phyloP scores from a whole-genome alignment of 2,113 vertebrate genomes.

The Gobius niger region DNA sequence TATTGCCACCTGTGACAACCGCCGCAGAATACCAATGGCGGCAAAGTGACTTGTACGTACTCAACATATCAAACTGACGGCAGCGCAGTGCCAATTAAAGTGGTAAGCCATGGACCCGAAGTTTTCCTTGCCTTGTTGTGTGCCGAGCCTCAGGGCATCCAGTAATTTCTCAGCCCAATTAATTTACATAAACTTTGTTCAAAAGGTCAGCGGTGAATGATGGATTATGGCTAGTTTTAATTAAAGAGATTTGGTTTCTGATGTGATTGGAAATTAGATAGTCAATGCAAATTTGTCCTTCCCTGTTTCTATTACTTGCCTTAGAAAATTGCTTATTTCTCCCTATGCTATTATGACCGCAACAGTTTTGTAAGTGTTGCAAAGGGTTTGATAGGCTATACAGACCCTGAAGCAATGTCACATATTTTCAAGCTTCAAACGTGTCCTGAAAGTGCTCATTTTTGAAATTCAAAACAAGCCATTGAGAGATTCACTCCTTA shows the following conservation, averaged over 20 bases:
- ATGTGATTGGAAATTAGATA: slow-evolving; percentile 38
- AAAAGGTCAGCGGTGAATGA: slow-evolving; percentile 67
- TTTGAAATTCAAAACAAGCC: slow-evolving; percentile 3
- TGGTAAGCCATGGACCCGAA: slow-evolving; percentile 21
- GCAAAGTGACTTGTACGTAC: slow-evolving; percentile 23
- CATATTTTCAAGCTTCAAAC: slow-evolving; percentile 18
- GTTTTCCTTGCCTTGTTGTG: slow-evolving; percentile 19
- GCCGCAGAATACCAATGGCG: background rate
- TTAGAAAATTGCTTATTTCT: slow-evolving; percentile 19
- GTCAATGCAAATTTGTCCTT: slow-evolving; percentile 14
- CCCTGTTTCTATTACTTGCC: slow-evolving; percentile 4
- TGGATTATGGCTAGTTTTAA: slow-evolving; percentile 60
- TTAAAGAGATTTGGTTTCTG: slow-evolving; percentile 38
- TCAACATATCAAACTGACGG: slow-evolving; percentile 31
- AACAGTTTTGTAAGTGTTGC: slow-evolving; percentile 12
- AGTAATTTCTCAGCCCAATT: slow-evolving; percentile 53
- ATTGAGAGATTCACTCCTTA: slow-evolving; percentile 30
- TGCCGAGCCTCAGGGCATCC: slow-evolving; percentile 24
- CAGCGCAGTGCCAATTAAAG: slow-evolving; percentile 40
- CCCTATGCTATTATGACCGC: slow-evolving; percentile 13
- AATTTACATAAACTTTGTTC: slow-evolving; percentile 57
- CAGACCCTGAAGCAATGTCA: slow-evolving; percentile 16
- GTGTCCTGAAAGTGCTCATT: slow-evolving; percentile 25
- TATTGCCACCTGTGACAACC: background rate
- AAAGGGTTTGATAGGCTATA: background rate